Evolutionary conservation across 2,888 invertebrate genomes (phyloP).

Genomic region (Leucozona laternaria): DNA sequence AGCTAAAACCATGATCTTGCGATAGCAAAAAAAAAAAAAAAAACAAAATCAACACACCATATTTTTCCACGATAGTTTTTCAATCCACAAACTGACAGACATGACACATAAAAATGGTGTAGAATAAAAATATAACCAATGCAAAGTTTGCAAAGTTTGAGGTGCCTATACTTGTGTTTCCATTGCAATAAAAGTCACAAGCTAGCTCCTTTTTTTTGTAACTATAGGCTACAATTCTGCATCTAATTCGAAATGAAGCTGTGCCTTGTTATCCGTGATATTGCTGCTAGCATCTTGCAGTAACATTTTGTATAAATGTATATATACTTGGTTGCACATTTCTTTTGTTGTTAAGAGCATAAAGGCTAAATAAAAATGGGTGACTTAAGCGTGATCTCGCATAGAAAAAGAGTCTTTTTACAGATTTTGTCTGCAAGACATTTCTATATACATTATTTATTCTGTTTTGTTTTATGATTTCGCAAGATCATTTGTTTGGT

Average conservation of each 20-base stretch:
- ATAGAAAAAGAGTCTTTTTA: conserved; percentile 20
- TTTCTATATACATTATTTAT: conserved; percentile 63
- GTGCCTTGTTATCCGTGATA: conserved; percentile 45
- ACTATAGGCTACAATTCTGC: conserved; percentile 26
- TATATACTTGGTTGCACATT: neutral
- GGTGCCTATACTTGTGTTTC: conserved; percentile 56
- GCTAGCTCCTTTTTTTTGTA: conserved; percentile 59
- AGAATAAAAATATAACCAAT: conserved; percentile 53
- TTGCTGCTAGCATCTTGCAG: neutral
- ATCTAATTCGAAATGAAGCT: conserved; percentile 60
- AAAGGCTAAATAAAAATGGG: conserved; percentile 41
- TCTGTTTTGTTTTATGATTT: conserved; percentile 69
- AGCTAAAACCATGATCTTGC: conserved; percentile 11
- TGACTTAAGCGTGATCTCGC: conserved; percentile 67
- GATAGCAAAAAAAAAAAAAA: conserved; percentile 5
- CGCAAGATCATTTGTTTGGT: conserved; percentile 68
- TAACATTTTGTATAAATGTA: conserved; percentile 6
- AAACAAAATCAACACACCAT: conserved; percentile 12
- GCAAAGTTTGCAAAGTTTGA: conserved; percentile 36
- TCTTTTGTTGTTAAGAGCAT: conserved; percentile 28
- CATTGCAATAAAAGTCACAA: conserved; percentile 60
- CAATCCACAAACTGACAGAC: conserved; percentile 43
- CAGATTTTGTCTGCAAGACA: conserved; percentile 53
- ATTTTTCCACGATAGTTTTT: conserved; percentile 53
- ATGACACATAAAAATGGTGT: conserved; percentile 52